Evolutionary conservation across 2,888 invertebrate genomes (phyloP).

Genomic region (Scrobipalpa costella): DNA sequence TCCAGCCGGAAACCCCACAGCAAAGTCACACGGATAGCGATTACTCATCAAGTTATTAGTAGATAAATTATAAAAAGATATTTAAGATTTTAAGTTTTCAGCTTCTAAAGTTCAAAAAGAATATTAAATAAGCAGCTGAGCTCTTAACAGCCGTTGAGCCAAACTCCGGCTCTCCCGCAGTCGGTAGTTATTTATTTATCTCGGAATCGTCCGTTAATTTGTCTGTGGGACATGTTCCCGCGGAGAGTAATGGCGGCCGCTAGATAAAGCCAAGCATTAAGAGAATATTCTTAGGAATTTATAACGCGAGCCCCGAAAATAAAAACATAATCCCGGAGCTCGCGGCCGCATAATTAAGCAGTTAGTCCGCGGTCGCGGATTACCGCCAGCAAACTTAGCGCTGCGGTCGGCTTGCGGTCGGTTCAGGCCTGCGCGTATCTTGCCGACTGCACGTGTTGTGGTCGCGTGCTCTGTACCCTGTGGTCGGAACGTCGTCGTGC

Average conservation of each 20-base stretch:
- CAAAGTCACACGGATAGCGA: no score
- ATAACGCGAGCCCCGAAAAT: conserved; percentile 61
- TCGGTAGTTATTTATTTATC: conserved; percentile 9
- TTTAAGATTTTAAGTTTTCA: conserved; percentile 5
- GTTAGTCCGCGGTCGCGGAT: conserved; percentile 60
- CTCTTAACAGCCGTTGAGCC: background rate
- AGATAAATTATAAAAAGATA: background rate
- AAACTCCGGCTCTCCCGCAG: conserved; percentile 2
- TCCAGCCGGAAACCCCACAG: no score
- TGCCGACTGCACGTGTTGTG: background rate
- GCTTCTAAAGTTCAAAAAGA: conserved; percentile 4
- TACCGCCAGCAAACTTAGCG: conserved; percentile 35
- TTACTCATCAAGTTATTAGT: background rate
- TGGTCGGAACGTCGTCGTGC: conserved; percentile 20
- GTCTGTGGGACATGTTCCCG: conserved; percentile 17
- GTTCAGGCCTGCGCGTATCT: background rate
- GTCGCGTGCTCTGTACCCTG: background rate
- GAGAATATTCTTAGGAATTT: conserved; percentile 64
- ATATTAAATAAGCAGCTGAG: conserved; percentile 12
- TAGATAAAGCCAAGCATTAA: conserved; percentile 53
- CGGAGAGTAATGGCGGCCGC: conserved; percentile 26
- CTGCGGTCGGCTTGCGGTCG: conserved; percentile 5
- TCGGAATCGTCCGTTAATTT: conserved; percentile 9
- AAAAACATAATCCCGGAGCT: conserved; percentile 64
- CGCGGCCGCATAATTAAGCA: conserved; percentile 67